Evolutionary conservation across 2,113 vertebrate genomes (phyloP).

Genomic region (Cettia cetti): DNA sequence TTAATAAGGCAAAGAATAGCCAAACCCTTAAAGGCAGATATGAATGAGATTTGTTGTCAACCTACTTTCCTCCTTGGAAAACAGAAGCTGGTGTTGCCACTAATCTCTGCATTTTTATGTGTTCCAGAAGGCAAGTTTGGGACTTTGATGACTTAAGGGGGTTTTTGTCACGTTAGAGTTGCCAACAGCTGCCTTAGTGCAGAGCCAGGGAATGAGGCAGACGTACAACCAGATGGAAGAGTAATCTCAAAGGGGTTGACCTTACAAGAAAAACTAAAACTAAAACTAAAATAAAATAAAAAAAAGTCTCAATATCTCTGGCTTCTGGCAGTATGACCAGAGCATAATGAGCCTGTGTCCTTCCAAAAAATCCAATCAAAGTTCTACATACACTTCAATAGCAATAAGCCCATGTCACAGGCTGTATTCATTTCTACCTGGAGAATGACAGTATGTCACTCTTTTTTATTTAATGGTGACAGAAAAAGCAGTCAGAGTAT

Average conservation of each 20-base stretch:
- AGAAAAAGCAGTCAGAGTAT: background rate
- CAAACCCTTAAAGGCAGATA: background rate
- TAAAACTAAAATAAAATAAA: background rate
- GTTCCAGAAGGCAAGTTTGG: conserved; percentile 9
- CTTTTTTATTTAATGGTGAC: background rate
- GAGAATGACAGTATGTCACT: background rate
- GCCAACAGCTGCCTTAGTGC: background rate
- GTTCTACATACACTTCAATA: background rate
- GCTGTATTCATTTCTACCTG: background rate
- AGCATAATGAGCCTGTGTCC: background rate
- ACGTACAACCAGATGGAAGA: background rate
- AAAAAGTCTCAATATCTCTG: background rate
- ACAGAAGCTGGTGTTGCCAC: background rate
- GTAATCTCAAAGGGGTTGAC: background rate
- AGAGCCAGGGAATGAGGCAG: background rate
- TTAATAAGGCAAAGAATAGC: conserved; percentile 36
- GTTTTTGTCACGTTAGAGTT: background rate
- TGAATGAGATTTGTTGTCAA: conserved; percentile 16
- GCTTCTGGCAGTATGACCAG: background rate
- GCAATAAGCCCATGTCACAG: background rate
- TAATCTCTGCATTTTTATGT: background rate
- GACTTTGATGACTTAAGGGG: conserved; percentile 24
- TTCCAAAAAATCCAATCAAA: background rate
- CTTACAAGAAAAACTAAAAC: background rate
- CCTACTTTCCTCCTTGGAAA: background rate